Evolutionary conservation across 2,797 vertebrate species (phyloP).

Genomic region (Fratercula arctica): DNA sequence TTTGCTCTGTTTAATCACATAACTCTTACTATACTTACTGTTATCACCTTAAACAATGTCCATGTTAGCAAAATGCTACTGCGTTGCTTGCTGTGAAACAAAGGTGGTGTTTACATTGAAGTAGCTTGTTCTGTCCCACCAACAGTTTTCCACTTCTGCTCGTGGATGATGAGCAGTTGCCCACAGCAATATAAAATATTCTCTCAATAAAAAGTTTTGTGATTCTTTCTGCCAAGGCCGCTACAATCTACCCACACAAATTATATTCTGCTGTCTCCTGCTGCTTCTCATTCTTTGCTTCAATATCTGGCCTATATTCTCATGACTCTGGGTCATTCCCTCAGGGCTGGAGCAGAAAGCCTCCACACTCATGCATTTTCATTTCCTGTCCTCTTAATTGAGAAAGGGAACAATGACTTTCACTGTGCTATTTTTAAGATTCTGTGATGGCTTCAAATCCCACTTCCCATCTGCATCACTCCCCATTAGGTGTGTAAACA

Average conservation of each 20-base stretch:
- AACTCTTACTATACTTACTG: neutral
- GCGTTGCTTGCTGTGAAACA: neutral
- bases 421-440: conserved; percentile 40
- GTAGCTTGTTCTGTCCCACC: neutral
- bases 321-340: conserved; percentile 40
- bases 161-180: neutral
- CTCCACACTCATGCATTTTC: neutral
- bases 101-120: neutral
- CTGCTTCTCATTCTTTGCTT: conserved; percentile 47
- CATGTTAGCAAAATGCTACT: neutral
- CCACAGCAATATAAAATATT: neutral
- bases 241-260: neutral
- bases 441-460: conserved; percentile 9
- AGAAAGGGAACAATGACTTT: conserved; percentile 2
- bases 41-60: neutral
- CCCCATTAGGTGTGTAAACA: neutral
- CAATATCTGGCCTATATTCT: conserved; percentile 57
- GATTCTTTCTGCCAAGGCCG: conserved; percentile 3
- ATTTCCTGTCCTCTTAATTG: neutral
- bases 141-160: neutral
- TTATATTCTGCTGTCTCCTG: conserved; percentile 17
- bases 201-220: neutral
- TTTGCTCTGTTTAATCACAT: neutral
- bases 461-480: neutral
- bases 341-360: conserved; percentile 23